These are phyloP conservation scores for Drosophila ercepeae DNA, from an alignment of 1,140 invertebrate species.

Conservation along the genomic window DNA sequence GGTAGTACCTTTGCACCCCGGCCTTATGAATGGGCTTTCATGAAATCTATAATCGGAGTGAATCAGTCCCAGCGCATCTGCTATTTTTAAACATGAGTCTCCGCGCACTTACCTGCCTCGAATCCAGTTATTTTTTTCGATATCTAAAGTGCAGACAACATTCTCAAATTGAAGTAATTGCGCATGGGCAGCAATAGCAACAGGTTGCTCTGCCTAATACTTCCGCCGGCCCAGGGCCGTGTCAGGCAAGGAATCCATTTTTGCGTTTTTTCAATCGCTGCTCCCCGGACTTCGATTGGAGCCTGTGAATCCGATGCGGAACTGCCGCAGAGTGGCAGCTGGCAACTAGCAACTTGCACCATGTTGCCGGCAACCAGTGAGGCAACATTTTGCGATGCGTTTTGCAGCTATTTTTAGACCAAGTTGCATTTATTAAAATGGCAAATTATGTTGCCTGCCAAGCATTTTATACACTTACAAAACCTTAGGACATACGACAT, in stretches of 20 bases:
- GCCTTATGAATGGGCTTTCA: conserved; percentile 57
- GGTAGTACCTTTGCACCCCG: conserved; percentile 58
- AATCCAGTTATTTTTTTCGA: conserved; percentile 61
- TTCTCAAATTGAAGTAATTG: conserved; percentile 69
- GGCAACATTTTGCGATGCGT: conserved; percentile 61
- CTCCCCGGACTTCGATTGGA: conserved; percentile 21
- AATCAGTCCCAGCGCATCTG: conserved; percentile 67
- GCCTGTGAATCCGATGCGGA: conserved; percentile 37
- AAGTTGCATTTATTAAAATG: conserved; percentile 77
- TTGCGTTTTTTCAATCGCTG: neutral
- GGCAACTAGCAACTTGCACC: conserved; percentile 46
- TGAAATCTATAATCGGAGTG: conserved; percentile 38
- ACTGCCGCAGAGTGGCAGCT: conserved; percentile 9
- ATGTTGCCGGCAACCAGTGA: conserved; percentile 46
- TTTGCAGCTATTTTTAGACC: conserved; percentile 63
- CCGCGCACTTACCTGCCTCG: conserved; percentile 1
- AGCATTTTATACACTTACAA: conserved; percentile 9
- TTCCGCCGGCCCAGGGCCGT: conserved; percentile 42
- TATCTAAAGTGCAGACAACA: conserved; percentile 74
- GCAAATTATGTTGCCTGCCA: conserved; percentile 56
- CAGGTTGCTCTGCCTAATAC: conserved; percentile 61
- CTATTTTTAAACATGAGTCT: conserved; percentile 75
- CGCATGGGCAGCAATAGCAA: conserved; percentile 54
- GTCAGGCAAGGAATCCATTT: conserved; percentile 3
- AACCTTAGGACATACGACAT: neutral